Percentiles rank a stretch among this genome's conserved stretches.
phyloP scores from a whole-genome alignment of 2,113 vertebrate species.

The Entomyzon cyanotis region DNA sequence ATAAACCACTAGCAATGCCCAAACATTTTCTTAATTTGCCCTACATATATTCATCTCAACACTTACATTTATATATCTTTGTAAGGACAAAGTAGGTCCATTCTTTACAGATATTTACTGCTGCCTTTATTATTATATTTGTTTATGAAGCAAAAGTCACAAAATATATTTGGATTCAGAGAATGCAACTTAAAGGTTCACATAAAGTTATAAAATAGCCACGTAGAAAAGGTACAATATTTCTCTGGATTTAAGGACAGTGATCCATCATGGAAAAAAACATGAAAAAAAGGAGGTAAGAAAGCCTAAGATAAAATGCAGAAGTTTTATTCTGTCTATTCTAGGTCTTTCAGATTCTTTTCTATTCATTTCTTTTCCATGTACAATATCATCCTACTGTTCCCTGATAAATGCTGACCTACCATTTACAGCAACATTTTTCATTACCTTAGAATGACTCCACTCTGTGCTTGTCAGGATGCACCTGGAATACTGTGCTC shows the following conservation, averaged over 20 bases:
- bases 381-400: not conserved
- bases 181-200: not conserved
- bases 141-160: not conserved
- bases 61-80: not conserved
- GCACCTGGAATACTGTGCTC: not conserved
- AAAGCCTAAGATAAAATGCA: not conserved
- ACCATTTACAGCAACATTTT: not conserved
- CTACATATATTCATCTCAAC: not conserved
- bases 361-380: not conserved
- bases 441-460: not conserved
- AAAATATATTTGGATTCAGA: not conserved
- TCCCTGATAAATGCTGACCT: not conserved
- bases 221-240: not conserved
- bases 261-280: not conserved
- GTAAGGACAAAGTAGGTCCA: not conserved
- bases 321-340: not conserved
- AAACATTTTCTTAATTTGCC: not conserved
- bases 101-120: not conserved
- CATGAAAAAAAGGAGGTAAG: not conserved
- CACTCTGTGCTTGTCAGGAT: accelerated
- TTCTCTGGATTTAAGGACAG: not conserved
- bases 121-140: not conserved
- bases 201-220: not conserved
- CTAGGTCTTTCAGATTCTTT: not conserved
- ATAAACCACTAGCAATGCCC: not conserved